Conservation (phyloP, 2,888 invertebrate species). For the Galerucella calmariensis region DNA sequence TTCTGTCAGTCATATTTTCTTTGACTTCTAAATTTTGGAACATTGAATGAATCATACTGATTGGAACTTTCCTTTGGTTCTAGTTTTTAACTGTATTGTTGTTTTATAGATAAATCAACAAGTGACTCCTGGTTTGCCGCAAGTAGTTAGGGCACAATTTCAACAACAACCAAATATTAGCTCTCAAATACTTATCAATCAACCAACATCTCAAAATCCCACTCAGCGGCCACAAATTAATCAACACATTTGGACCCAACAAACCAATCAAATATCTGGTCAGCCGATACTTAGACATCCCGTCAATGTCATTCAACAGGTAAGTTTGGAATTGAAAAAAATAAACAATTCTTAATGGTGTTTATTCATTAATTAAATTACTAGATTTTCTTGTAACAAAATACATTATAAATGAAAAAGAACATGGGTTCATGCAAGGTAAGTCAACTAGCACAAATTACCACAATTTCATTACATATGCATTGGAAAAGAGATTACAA, state of each 20-base stretch:
- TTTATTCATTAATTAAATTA: background rate
- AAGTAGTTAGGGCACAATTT: constrained; percentile 52
- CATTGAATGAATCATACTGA: no score
- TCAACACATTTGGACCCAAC: constrained; percentile 55
- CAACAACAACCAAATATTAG: constrained; percentile 47
- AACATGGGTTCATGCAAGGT: no score
- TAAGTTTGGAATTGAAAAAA: background rate
- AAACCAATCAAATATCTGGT: constrained; percentile 44
- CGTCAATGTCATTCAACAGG: constrained; percentile 67
- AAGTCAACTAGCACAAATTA: no score
- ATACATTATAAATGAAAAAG: background rate
- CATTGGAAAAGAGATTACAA: no score
- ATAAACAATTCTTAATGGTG: background rate
- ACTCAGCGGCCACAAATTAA: constrained; percentile 53
- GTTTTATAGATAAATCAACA: constrained; percentile 24
- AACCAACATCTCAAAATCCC: constrained; percentile 54
- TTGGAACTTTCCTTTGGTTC: background rate
- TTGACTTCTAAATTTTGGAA: no score
- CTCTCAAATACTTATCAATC: constrained; percentile 47
- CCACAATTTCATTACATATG: no score
- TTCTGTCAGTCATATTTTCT: no score
- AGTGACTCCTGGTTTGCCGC: constrained; percentile 43
- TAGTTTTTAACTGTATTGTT: background rate
- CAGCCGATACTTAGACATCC: constrained; percentile 63
- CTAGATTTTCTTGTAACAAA: no score